These are phyloP conservation scores for Babyrousa celebensis DNA, from an alignment of 2,797 vertebrate species.

Conservation along the genomic window DNA sequence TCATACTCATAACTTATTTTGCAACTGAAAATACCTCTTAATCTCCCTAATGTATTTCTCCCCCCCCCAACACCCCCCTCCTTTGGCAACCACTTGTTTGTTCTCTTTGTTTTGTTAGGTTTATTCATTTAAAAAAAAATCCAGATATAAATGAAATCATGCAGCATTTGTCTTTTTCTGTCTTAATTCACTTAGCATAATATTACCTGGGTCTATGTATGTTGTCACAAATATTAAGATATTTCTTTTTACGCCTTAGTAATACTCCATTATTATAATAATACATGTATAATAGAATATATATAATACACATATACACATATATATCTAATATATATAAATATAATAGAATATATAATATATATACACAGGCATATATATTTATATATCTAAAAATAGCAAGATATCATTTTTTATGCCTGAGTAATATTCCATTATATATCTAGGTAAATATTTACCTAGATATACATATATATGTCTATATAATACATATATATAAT, in stretches of 20 bases:
- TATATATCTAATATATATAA: neutral
- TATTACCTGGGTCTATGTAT: neutral
- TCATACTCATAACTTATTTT: neutral
- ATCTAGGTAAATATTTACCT: too few relatives aligned
- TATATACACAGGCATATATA: too few relatives aligned
- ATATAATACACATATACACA: too few relatives aligned
- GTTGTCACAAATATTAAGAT: too few relatives aligned
- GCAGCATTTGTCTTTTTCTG: neutral
- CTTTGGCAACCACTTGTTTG: neutral
- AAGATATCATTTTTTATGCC: too few relatives aligned
- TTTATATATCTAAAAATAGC: too few relatives aligned
- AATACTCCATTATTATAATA: neutral
- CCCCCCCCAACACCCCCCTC: neutral
- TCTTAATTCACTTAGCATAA: neutral
- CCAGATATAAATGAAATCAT: neutral
- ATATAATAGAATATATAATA: too few relatives aligned
- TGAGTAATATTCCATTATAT: too few relatives aligned
- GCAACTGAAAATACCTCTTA: neutral
- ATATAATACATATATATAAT: too few relatives aligned
- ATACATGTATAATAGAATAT: too few relatives aligned
- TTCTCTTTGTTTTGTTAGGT: neutral
- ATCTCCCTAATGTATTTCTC: neutral
- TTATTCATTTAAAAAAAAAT: neutral
- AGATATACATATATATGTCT: too few relatives aligned
- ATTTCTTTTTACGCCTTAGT: neutral